These are phyloP conservation scores for Sebastes matsubarae DNA, from an alignment of 2,797 vertebrate genomes.

Conservation along the genomic window DNA sequence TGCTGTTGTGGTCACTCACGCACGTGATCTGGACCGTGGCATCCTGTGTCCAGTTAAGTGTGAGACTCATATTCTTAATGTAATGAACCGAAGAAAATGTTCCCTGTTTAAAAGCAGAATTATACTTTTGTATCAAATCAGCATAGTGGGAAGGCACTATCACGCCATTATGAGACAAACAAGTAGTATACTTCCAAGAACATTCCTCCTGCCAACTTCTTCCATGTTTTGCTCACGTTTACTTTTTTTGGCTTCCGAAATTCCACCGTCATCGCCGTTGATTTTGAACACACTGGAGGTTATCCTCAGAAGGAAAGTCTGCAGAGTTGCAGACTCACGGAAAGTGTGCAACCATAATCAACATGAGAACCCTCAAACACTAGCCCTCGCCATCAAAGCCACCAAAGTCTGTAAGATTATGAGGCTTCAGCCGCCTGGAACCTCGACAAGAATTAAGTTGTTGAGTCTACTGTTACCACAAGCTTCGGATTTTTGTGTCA, in stretches of 20 bases:
- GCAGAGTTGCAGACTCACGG: neutral
- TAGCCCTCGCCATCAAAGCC: neutral
- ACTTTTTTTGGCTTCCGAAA: neutral
- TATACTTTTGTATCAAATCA: neutral
- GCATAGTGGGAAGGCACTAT: neutral
- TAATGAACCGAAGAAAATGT: neutral
- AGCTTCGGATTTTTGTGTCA: slow-evolving; percentile 12
- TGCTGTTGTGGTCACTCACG: neutral
- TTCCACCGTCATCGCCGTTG: no score
- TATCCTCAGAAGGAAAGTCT: neutral
- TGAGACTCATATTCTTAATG: neutral
- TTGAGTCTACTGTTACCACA: neutral
- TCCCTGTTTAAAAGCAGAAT: neutral
- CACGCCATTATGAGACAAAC: neutral
- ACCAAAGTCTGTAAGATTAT: neutral
- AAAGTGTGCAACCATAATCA: neutral
- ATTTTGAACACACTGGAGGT: neutral
- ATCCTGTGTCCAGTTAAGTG: neutral
- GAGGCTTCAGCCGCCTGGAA: neutral
- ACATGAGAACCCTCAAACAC: neutral
- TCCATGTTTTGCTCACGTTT: neutral
- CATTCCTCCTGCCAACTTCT: neutral
- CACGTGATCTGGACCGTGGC: no score
- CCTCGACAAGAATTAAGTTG: neutral
- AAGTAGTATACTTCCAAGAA: neutral